phyloP scores from a whole-genome alignment of 1,140 invertebrate species.

The Lepidurus apus region DNA sequence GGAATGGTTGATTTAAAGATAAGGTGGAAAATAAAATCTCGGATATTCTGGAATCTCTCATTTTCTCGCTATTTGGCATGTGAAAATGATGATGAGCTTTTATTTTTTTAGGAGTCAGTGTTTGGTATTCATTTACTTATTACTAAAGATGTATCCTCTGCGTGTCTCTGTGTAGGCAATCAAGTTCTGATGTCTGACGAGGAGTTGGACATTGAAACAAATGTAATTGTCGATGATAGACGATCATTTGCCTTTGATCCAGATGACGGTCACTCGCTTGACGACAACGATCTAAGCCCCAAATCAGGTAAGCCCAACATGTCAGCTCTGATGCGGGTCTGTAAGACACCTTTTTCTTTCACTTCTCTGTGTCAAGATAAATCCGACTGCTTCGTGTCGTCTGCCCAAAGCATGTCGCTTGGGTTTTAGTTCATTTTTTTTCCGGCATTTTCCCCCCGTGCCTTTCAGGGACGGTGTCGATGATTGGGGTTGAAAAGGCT shows the following conservation, averaged over 20 bases:
- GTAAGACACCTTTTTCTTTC: not conserved
- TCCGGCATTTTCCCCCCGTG: not conserved
- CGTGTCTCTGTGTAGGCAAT: not conserved
- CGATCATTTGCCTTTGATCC: constrained; percentile 5
- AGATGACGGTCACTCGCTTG: constrained; percentile 17
- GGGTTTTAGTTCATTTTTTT: not conserved
- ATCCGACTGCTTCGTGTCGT: not conserved
- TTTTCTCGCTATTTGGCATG: no score
- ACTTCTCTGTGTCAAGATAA: not conserved
- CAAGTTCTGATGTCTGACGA: not conserved
- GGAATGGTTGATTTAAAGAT: no score
- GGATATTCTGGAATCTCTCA: no score
- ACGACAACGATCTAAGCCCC: not conserved
- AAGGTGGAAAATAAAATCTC: no score
- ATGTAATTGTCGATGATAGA: constrained; percentile 8
- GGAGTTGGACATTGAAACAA: constrained; percentile 15
- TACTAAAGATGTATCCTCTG: constrained; percentile 1
- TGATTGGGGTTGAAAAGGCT: not conserved
- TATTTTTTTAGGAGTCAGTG: no score
- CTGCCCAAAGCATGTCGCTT: not conserved
- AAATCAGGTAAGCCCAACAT: not conserved
- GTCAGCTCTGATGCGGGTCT: not conserved
- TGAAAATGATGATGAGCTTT: no score
- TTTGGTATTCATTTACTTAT: not conserved
- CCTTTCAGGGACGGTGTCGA: not conserved